phyloP scores from a whole-genome alignment of 2,113 vertebrate genomes.

The Hemiprocne comata region DNA sequence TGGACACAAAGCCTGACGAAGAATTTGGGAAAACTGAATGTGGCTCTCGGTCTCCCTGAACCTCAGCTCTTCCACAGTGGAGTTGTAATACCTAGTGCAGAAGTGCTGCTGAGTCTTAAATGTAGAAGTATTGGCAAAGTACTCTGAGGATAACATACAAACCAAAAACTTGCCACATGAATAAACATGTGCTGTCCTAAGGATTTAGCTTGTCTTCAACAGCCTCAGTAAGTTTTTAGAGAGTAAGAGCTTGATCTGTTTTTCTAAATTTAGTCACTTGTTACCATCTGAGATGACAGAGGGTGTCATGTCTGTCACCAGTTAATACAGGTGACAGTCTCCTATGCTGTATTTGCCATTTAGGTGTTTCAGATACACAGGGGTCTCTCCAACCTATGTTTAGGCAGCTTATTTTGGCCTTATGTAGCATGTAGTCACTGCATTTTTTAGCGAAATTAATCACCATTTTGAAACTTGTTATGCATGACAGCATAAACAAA shows the following conservation, averaged over 20 bases:
- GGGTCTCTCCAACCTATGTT: not conserved
- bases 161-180: not conserved
- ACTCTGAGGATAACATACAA: not conserved
- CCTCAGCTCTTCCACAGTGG: not conserved
- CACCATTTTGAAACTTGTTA: not conserved
- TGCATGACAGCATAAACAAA: not conserved
- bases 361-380: not conserved
- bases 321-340: not conserved
- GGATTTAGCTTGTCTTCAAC: not conserved
- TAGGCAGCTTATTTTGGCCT: not conserved
- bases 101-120: not conserved
- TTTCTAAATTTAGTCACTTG: not conserved
- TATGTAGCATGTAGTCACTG: not conserved
- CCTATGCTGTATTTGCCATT: not conserved
- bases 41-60: not conserved
- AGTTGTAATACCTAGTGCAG: not conserved
- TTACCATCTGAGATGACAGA: not conserved
- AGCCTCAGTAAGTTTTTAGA: not conserved
- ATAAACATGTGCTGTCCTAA: not conserved
- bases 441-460: constrained; percentile 9
- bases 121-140: not conserved
- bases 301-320: not conserved
- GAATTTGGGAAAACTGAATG: not conserved
- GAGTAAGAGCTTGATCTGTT: not conserved
- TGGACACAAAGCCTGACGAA: not conserved